phyloP scores from a whole-genome alignment of 2,888 invertebrate species.

The Oxycera nigricornis region DNA sequence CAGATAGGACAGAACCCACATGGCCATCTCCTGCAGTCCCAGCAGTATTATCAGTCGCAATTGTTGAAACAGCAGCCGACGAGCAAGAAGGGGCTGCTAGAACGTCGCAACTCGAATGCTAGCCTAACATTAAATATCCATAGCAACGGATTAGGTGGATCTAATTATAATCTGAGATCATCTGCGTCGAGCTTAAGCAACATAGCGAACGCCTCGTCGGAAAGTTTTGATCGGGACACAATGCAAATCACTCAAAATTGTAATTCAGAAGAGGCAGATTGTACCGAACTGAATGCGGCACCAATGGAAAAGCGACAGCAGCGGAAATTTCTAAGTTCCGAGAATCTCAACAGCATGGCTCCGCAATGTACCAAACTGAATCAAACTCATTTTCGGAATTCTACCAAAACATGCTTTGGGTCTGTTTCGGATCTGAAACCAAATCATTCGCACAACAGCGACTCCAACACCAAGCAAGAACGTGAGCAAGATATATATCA shows the following conservation, averaged over 20 bases:
- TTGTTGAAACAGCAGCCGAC: slow-evolving; percentile 45
- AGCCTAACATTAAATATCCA: slow-evolving; percentile 81
- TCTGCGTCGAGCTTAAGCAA: slow-evolving; percentile 65
- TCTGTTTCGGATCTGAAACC: slow-evolving; percentile 62
- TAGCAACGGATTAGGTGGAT: slow-evolving; percentile 63
- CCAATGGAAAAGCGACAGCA: slow-evolving; percentile 51
- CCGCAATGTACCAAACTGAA: slow-evolving; percentile 56
- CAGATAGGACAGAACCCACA: background rate
- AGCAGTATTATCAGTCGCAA: slow-evolving; percentile 49
- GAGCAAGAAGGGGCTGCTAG: slow-evolving; percentile 73
- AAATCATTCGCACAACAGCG: slow-evolving; percentile 37
- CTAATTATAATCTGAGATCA: slow-evolving; percentile 64
- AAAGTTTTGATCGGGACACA: slow-evolving; percentile 40
- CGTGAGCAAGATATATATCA: background rate
- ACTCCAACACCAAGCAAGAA: background rate
- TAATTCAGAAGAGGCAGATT: background rate
- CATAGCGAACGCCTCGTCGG: slow-evolving; percentile 56
- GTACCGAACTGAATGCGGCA: no score
- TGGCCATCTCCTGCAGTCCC: slow-evolving; percentile 47
- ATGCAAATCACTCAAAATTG: background rate
- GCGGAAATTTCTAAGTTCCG: slow-evolving; percentile 61
- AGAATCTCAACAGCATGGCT: slow-evolving; percentile 54
- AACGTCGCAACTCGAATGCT: slow-evolving; percentile 88
- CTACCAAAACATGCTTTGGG: slow-evolving; percentile 58
- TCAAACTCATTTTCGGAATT: slow-evolving; percentile 52